A percentile compares a stretch with the other conserved stretches of the same genome.
Conservation (phyloP, 2,888 invertebrate species). For the Orgyia antiqua region DNA sequence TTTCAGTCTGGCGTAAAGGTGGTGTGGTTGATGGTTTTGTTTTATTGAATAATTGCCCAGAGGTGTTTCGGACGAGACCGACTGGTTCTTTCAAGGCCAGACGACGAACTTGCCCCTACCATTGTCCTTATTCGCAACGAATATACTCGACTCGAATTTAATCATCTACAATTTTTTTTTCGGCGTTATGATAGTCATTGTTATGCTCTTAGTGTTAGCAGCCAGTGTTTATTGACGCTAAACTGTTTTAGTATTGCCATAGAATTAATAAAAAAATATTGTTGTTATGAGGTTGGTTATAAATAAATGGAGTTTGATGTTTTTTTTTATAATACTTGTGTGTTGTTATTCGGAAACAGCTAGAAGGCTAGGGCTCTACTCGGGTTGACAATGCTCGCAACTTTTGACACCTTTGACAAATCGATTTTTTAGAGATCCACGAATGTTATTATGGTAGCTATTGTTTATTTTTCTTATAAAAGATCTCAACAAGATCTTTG, state of each 20-base stretch:
- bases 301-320: conserved; percentile 26
- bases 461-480: conserved; percentile 1
- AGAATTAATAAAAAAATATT: conserved; percentile 3
- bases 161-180: conserved; percentile 20
- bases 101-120: conserved; percentile 66
- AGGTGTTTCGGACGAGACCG: conserved; percentile 72
- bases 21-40: conserved; percentile 65
- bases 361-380: conserved; percentile 12
- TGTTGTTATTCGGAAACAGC: conserved; percentile 30
- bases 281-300: conserved; percentile 13
- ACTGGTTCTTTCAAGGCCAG: conserved; percentile 76
- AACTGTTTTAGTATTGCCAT: conserved; percentile 6
- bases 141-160: conserved; percentile 33
- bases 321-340: conserved; percentile 25
- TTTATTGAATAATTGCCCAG: conserved; percentile 76
- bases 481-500: not conserved
- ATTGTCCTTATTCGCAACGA: conserved; percentile 48
- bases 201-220: conserved; percentile 14
- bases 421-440: conserved; percentile 23
- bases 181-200: conserved; percentile 15
- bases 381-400: conserved; percentile 38
- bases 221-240: conserved; percentile 6
- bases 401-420: conserved; percentile 38
- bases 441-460: conserved; percentile 4
- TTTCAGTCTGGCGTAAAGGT: conserved; percentile 64